These are phyloP conservation scores for Nemurella pictetii DNA, from an alignment of 2,888 invertebrate genomes.

Conservation along the genomic window DNA sequence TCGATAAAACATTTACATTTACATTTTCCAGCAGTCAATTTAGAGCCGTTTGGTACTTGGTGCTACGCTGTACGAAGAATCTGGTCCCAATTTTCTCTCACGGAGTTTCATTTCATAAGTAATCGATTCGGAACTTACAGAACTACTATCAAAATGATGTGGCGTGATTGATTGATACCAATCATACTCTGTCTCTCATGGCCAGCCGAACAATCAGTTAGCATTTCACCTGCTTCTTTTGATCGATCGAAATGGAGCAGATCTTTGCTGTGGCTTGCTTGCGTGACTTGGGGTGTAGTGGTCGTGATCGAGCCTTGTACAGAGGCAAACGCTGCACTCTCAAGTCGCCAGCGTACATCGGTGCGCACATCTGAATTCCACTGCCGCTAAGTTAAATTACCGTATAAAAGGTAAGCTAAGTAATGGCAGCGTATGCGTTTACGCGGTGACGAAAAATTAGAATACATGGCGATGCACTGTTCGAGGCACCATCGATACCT, in stretches of 20 bases:
- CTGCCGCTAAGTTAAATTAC: constrained; percentile 14
- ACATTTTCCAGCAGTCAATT: not conserved
- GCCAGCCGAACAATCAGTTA: not conserved
- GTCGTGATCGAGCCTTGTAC: not conserved
- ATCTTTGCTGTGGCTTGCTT: not conserved
- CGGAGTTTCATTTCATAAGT: not conserved
- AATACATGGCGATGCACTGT: not conserved
- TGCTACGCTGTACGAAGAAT: too few species aligned
- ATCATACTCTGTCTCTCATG: not conserved
- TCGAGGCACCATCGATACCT: not conserved
- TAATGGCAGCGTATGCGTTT: not conserved
- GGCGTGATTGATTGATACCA: not conserved
- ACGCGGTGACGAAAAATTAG: not conserved
- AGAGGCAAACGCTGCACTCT: not conserved
- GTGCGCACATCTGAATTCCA: not conserved
- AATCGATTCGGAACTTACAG: not conserved
- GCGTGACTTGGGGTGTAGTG: constrained; percentile 1
- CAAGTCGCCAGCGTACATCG: not conserved
- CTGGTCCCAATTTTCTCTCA: not conserved
- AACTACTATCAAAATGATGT: not conserved
- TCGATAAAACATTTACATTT: not conserved
- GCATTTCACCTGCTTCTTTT: not conserved
- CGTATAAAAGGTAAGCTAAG: not conserved
- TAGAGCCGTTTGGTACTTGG: not conserved
- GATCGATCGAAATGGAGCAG: not conserved